Evolutionary conservation across 2,888 invertebrate genomes (phyloP).

Genomic region (Catotricha subobsoleta): DNA sequence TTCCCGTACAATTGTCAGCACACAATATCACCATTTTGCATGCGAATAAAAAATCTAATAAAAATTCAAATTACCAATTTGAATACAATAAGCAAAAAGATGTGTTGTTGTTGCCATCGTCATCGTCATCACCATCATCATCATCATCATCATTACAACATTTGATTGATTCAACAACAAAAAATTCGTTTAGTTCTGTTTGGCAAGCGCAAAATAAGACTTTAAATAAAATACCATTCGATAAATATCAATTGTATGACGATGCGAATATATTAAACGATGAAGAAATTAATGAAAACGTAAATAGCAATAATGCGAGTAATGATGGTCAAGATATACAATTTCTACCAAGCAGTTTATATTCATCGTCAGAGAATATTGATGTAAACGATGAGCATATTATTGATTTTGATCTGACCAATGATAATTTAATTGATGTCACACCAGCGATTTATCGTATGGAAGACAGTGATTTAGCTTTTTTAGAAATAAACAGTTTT

Average conservation of each 20-base stretch:
- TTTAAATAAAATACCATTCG: not conserved
- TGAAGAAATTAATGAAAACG: slow-evolving; percentile 9
- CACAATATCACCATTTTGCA: no score
- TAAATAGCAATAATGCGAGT: slow-evolving; percentile 10
- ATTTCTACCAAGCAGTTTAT: no score
- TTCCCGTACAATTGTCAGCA: no score
- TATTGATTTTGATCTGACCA: not conserved
- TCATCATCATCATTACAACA: slow-evolving; percentile 3
- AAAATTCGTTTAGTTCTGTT: not conserved
- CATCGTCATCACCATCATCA: slow-evolving; percentile 25
- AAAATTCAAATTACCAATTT: slow-evolving; percentile 17
- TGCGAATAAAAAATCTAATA: no score
- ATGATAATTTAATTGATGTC: not conserved
- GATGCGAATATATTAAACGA: not conserved
- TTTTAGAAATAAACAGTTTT: slow-evolving; percentile 23
- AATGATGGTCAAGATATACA: no score
- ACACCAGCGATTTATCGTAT: not conserved
- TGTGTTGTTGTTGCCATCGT: slow-evolving; percentile 26
- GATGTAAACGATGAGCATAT: no score
- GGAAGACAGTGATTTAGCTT: slow-evolving; percentile 18
- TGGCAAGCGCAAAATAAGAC: no score
- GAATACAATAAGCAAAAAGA: no score
- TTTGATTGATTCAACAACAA: not conserved
- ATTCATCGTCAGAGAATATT: no score
- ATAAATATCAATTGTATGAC: not conserved